Conservation (phyloP, 2,888 invertebrate species). For the Drosophila hamatofila region DNA sequence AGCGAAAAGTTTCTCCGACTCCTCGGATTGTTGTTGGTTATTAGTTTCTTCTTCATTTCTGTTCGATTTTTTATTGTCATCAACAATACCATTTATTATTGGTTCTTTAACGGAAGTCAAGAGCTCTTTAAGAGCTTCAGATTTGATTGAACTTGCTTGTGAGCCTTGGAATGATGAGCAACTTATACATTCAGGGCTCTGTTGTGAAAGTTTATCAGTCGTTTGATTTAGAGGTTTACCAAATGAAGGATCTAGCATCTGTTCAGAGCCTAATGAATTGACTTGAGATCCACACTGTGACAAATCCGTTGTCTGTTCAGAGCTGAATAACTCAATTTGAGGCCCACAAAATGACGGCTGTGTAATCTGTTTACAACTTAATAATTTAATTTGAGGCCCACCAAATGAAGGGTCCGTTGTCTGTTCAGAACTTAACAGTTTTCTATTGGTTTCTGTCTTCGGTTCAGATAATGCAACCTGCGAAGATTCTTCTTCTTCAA, state of each 20-base stretch:
- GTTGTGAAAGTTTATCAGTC: no score
- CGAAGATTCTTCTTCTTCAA: not conserved
- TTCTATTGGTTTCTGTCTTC: not conserved
- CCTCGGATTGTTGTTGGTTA: not conserved
- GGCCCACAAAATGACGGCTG: no score
- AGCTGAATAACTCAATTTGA: no score
- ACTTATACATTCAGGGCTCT: not conserved
- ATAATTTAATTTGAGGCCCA: not conserved
- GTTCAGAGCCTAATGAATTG: no score
- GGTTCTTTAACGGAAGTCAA: constrained; percentile 1
- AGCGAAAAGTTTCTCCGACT: not conserved
- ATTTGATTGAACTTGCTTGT: no score
- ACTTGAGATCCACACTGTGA: not conserved
- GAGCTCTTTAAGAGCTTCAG: not conserved
- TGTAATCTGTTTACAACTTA: no score
- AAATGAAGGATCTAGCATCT: no score
- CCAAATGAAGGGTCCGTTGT: not conserved
- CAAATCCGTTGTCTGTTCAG: no score
- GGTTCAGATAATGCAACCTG: not conserved
- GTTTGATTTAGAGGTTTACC: not conserved
- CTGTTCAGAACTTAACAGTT: not conserved
- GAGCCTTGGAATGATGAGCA: no score
- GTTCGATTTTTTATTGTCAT: no score
- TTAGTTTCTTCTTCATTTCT: not conserved
- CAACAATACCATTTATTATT: not conserved